Conservation (phyloP, 2,797 vertebrate genomes). For the Parotocinclus haroldoi region DNA sequence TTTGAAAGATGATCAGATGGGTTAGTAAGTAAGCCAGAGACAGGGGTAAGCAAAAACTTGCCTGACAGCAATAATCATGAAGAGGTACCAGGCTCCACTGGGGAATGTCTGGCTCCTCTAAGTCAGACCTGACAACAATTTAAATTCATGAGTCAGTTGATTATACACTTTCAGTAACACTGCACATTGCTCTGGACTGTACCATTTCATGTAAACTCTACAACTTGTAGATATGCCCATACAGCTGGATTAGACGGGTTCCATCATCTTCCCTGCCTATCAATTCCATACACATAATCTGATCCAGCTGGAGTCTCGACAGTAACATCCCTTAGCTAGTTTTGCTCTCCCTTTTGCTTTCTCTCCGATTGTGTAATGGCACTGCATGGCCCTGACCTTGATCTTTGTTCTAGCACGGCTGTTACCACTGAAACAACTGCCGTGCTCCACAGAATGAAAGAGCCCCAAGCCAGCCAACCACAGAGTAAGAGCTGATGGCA, state of each 20-base stretch:
- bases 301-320: constrained; percentile 16
- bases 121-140: no score
- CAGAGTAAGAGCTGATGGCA: constrained; percentile 23
- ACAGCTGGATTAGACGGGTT: background rate
- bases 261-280: constrained; percentile 5
- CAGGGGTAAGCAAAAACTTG: no score
- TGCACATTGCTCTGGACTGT: no score
- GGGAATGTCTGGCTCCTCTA: no score
- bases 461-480: constrained; percentile 21
- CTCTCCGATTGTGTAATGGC: constrained; percentile 45
- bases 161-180: no score
- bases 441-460: constrained; percentile 43
- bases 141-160: no score
- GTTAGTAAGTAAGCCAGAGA: no score
- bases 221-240: no score
- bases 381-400: constrained; percentile 50
- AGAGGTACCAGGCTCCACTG: no score
- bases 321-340: constrained; percentile 34
- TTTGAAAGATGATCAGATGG: no score
- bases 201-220: no score
- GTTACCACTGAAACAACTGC: constrained; percentile 33
- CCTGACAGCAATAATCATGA: no score
- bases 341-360: constrained; percentile 12
- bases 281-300: constrained; percentile 26
- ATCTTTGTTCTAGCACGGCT: constrained; percentile 33